Evolutionary conservation across 2,888 invertebrate genomes (phyloP), one percentile per base, ranked within the genome.

Genomic region (Galerucella calmariensis): DNA sequence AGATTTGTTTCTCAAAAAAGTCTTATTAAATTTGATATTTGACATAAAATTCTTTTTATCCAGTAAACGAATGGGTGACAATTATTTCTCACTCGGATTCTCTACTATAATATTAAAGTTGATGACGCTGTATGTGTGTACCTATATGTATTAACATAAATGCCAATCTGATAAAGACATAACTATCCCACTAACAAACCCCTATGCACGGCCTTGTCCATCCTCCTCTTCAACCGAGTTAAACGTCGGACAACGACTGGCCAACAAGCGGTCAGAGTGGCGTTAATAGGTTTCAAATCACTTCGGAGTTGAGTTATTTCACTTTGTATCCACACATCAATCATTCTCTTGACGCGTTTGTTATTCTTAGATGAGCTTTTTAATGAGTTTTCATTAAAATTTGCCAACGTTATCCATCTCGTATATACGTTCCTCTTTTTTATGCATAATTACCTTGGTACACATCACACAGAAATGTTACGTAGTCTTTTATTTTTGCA

Each of bases 351-450:
- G 76, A 75, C 72, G 77, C 75, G 75, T 75, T 74, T 72, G 72
- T 79, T 76, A 75, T 74, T 78, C 79, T 78, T 76, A 79, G 79
- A 81, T 79, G 80, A 74, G 79, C 75, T 79, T 82, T 80, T 82
- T 81, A 82, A 80, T 81, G 82, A 81, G 81, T 77, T 80, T 82
- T 81, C 79, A 80, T 81, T 81, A 79, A 81, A 82, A 80, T 81
- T 81, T 69, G 79, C 81, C 81, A 74, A 75, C 75, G 75, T 78
- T 79, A 81, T 82, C 79, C 81, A 81, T 82, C 82, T 82, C 81
- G 69, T 79, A 75, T 80, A 79, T 80, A 79, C 81, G 80, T 81
- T 81, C 73, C 78, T 77, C 75, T 73, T 63, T 66, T 48, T 67
- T 24, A 20, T 69, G 76, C 71, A 71, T 78, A 77, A 78, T 76